These are phyloP conservation scores for Gallinago solitaria DNA, from an alignment of 2,797 vertebrate species.

Conservation along the genomic window DNA sequence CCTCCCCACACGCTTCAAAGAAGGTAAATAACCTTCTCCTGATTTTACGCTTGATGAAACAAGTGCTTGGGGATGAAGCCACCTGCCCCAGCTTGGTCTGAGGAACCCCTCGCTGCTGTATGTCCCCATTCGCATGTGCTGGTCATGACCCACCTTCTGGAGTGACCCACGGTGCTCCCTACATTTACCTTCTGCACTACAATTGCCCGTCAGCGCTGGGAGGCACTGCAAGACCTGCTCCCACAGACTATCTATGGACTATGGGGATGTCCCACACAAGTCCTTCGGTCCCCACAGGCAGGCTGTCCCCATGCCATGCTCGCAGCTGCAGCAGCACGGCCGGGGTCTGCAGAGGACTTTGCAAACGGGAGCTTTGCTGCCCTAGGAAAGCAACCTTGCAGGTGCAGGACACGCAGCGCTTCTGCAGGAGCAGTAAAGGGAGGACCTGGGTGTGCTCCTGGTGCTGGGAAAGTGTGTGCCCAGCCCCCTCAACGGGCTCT, in stretches of 20 bases:
- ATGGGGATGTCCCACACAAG: neutral
- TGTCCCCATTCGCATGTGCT: fast-evolving
- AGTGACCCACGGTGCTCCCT: neutral
- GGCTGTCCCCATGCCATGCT: fast-evolving
- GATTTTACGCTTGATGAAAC: neutral
- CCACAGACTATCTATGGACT: fast-evolving
- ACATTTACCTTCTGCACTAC: neutral
- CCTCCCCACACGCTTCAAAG: neutral
- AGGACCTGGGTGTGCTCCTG: neutral
- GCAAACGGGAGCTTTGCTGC: neutral
- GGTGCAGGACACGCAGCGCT: fast-evolving
- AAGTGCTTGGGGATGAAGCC: neutral
- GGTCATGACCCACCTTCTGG: neutral
- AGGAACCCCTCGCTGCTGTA: neutral
- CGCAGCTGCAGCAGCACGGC: fast-evolving
- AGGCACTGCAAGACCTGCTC: neutral
- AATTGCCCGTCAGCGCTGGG: neutral
- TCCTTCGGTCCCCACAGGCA: no score
- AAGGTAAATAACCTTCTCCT: neutral
- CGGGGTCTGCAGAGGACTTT: neutral
- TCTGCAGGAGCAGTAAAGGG: neutral
- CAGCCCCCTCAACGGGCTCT: neutral
- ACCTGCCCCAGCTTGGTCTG: neutral
- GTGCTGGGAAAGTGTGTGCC: neutral
- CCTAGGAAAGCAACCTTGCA: neutral